These are phyloP conservation scores for Anser brachyrhynchus DNA, from an alignment of 2,113 vertebrate species.

Conservation along the genomic window DNA sequence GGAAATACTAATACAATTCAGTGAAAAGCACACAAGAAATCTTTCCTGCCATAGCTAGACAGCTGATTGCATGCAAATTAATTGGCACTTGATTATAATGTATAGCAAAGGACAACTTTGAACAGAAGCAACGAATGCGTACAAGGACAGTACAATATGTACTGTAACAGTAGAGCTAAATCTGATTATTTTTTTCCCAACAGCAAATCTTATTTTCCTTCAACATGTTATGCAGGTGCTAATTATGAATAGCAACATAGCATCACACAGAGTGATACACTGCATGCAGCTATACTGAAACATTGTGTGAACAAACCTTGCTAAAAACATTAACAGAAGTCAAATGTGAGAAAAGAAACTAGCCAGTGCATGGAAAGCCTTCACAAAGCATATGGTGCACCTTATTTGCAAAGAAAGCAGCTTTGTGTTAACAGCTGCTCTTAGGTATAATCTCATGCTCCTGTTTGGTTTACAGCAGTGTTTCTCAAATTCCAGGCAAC, in stretches of 20 bases:
- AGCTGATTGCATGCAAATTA: conserved; percentile 65
- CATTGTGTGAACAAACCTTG: neutral
- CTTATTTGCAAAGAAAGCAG: conserved; percentile 53
- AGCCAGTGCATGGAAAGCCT: conserved; percentile 54
- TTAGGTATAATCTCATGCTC: neutral
- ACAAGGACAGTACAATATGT: neutral
- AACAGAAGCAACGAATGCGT: conserved; percentile 13
- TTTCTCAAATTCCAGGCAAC: conserved; percentile 27
- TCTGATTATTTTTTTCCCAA: neutral
- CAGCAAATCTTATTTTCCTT: conserved; percentile 13
- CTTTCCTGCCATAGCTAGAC: conserved; percentile 45
- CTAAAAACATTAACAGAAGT: neutral
- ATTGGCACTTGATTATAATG: conserved; percentile 49
- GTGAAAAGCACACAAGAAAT: conserved; percentile 71
- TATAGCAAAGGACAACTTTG: conserved; percentile 27
- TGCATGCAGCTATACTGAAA: conserved; percentile 64
- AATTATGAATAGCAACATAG: conserved; percentile 24
- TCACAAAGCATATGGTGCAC: conserved; percentile 32
- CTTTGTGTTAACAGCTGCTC: conserved; percentile 29
- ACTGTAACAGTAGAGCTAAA: conserved; percentile 26
- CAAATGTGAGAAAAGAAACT: neutral
- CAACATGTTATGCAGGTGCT: conserved; percentile 18
- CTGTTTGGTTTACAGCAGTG: conserved; percentile 18
- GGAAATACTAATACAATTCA: conserved; percentile 41
- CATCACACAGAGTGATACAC: conserved; percentile 30